Base-by-base conservation (phyloP, 2,888 invertebrate genomes). In the Elysia crispata region DNA sequence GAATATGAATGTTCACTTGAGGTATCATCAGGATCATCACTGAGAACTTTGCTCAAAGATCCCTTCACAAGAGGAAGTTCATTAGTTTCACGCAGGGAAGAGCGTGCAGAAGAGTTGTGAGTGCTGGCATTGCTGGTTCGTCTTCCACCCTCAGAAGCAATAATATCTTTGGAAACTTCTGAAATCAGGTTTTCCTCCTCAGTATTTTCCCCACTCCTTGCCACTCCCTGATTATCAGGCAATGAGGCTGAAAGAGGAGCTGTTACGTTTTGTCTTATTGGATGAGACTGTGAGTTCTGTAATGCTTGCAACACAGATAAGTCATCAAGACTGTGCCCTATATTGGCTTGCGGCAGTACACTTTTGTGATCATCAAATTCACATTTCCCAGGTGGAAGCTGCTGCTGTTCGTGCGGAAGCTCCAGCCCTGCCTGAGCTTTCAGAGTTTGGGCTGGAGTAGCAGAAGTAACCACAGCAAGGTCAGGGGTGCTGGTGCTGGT, bases 401-500 rank as follows among this genome's bases (percentile, higher is more conserved):
- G 41, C 41, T 41, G 41, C 3, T 41, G 3, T 41, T 41, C 41
- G n/a, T n/a, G n/a, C n/a, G n/a, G n/a, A 41, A 41, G 41, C 41
- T 41, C 41, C 41, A 41, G 11, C 5, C 5, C 41, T 6, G 41
- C 41, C 41, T 41, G 41, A 41, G 41, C 11, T 41, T 41, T 41
- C 41, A 41, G 41, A 41, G 41, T 41, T 41, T 41, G 41, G 11
- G 41, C 3, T 3, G 41, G 41, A 41, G 41, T 3, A 11, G 41
- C 5, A 41, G 41, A 41, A 41, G 41, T 41, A 41, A 41, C 41
- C 3, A 41, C 88, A 0, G 96, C 96, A 79, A 97, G 91, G 91
- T 97, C 97, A 0, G 97, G 96, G 0, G 96, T 96, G 0, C 96
- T 96, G 86, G 95, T 96, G 13, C 96, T 96, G 25, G 89, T 90